Percentiles rank a stretch among this genome's conserved stretches.
phyloP scores from a whole-genome alignment of 2,797 vertebrate genomes.

The Carduelis carduelis region DNA sequence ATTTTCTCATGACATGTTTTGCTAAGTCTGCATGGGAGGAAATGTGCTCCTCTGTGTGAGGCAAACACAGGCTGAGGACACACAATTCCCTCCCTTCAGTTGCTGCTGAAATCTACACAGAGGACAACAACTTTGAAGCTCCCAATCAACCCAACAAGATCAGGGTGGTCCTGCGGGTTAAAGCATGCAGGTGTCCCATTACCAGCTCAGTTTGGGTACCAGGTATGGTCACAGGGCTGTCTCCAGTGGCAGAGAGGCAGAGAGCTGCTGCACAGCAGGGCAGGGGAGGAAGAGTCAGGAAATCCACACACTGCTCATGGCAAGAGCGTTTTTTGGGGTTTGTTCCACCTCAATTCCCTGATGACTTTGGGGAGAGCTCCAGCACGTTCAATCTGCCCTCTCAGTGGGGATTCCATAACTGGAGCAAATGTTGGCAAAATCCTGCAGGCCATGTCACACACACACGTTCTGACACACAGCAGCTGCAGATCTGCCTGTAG shows the following conservation, averaged over 20 bases:
- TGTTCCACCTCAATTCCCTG: neutral
- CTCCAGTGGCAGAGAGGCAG: neutral
- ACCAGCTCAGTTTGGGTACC: neutral
- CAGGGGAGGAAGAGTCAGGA: neutral
- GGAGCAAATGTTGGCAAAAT: neutral
- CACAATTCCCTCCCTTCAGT: neutral
- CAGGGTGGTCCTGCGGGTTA: neutral
- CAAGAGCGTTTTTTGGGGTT: neutral
- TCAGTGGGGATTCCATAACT: neutral
- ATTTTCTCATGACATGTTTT: neutral
- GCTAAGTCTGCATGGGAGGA: neutral
- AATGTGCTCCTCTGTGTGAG: neutral
- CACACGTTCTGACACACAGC: neutral
- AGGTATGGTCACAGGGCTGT: rapidly evolving
- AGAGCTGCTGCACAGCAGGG: neutral
- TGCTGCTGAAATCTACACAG: neutral
- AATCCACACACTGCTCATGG: neutral
- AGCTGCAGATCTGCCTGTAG: neutral
- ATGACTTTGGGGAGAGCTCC: neutral
- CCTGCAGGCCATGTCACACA: neutral
- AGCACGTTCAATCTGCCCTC: neutral
- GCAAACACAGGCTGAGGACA: neutral
- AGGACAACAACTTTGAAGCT: neutral
- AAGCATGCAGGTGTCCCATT: neutral
- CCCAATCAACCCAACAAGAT: neutral